phyloP scores from a whole-genome alignment of 2,888 invertebrate genomes.

The Microctonus aethiopoides region DNA sequence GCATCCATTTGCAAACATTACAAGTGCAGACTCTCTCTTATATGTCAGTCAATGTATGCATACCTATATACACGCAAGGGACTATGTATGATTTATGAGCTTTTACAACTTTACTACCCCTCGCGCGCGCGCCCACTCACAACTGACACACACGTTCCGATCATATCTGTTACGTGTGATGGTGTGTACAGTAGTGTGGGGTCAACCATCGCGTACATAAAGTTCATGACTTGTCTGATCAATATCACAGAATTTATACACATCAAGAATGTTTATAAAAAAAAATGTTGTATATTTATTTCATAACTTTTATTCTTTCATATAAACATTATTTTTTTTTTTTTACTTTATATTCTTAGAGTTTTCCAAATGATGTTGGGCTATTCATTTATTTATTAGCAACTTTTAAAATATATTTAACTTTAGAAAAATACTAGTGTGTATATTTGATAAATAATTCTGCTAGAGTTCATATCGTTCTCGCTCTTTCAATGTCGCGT shows the following conservation, averaged over 20 bases:
- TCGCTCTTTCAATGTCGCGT: constrained; percentile 15
- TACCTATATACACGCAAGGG: background rate
- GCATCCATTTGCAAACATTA: background rate
- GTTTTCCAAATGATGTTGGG: background rate
- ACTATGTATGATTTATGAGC: constrained; percentile 2
- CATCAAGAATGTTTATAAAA: background rate
- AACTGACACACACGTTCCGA: background rate
- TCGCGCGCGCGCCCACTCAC: too few relatives aligned
- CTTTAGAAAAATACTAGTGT: too few relatives aligned
- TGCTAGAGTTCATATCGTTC: background rate
- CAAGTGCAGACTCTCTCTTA: constrained; percentile 27
- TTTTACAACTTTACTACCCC: too few relatives aligned
- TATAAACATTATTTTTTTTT: too few relatives aligned
- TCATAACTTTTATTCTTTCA: too few relatives aligned
- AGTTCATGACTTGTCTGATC: constrained; percentile 15
- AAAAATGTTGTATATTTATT: too few relatives aligned
- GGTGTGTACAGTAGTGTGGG: background rate
- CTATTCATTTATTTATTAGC: background rate
- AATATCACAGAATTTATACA: background rate
- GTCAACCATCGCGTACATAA: constrained; percentile 24
- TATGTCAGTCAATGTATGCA: background rate
- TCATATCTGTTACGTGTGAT: constrained; percentile 8
- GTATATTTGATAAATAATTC: constrained; percentile 1
- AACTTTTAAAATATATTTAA: background rate
- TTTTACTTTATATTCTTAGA: background rate